These are phyloP conservation scores for Glomeris marginata DNA, from an alignment of 2,888 invertebrate genomes.

Conservation along the genomic window DNA sequence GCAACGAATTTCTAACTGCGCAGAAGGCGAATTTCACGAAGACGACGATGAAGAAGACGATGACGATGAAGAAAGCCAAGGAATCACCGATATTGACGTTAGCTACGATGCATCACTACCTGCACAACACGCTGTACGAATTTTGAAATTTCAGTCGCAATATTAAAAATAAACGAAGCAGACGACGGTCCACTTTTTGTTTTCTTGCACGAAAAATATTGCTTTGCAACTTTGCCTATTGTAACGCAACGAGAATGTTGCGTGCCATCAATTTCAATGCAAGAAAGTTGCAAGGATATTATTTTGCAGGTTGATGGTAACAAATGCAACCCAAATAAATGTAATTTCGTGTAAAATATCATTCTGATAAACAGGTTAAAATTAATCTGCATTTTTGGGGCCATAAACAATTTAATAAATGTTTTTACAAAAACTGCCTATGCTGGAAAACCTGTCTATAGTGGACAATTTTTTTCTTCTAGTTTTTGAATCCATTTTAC, in stretches of 20 bases:
- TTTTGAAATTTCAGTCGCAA: neutral
- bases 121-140: constrained; percentile 38
- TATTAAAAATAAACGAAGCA: neutral
- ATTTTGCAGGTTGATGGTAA: too few species aligned
- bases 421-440: neutral
- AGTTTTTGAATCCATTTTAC: neutral
- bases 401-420: too few species aligned
- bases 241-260: too few species aligned
- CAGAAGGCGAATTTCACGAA: neutral
- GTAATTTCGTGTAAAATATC: too few species aligned
- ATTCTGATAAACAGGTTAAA: too few species aligned
- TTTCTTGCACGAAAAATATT: neutral
- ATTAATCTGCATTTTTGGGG: too few species aligned
- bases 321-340: too few species aligned
- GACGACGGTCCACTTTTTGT: neutral
- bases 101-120: constrained; percentile 37
- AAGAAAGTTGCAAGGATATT: neutral
- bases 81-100: neutral
- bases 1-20: too few species aligned
- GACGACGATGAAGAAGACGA: neutral
- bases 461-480: neutral
- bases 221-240: too few species aligned
- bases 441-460: too few species aligned
- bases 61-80: neutral
- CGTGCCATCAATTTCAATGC: too few species aligned